Evolutionary conservation across 1,140 invertebrate genomes (phyloP), one percentile per base, ranked within the genome.

Genomic region (Scaptomyza graminum): DNA sequence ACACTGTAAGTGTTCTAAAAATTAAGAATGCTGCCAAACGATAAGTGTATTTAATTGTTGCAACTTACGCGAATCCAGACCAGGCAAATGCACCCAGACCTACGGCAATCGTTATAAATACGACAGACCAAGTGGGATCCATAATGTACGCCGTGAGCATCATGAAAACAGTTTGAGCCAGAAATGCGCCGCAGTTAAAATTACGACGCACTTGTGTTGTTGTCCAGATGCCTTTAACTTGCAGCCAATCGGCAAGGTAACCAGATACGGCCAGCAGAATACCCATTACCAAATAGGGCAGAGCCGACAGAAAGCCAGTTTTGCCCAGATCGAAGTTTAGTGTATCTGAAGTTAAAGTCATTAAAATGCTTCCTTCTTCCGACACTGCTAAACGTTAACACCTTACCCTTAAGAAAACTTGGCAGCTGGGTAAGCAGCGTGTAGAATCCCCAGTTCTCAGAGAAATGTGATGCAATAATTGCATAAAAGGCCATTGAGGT

Each of bases 381-480:
- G 11, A 34, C 7, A 9, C 7, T 9, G 7, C 31, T 22, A 13
- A n/a, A 16, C 41, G 34, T 59, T 11, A 55, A 52, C 5, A 8
- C 1, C 77, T 68, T 83, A 96, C 96, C 96, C 93, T 94, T 96
- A 94, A 99, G 96, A 92, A 97, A 99, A 39, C 95, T 97, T 3
- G 98, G 98, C 31, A 99, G 92, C 78, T 97, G 96, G 0, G 97
- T 98, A 0, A 98, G 93, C 89, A 98, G 94, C 0, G 97, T 98
- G 89, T 98, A 98, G 92, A 98, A 98, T 12, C 97, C 97, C 97
- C 97, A 99, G 92, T 98, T 98, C 92, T 98, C 97, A 62, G 96
- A 95, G 92, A 98, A 98, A 91, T 98, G 97, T 3, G 97, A 97
- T 15, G 95, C 94, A 15, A 97, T 95, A 52, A 98, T 97, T 0